Evolutionary conservation across 2,888 invertebrate genomes (phyloP).

Genomic region (Eulithis testata): DNA sequence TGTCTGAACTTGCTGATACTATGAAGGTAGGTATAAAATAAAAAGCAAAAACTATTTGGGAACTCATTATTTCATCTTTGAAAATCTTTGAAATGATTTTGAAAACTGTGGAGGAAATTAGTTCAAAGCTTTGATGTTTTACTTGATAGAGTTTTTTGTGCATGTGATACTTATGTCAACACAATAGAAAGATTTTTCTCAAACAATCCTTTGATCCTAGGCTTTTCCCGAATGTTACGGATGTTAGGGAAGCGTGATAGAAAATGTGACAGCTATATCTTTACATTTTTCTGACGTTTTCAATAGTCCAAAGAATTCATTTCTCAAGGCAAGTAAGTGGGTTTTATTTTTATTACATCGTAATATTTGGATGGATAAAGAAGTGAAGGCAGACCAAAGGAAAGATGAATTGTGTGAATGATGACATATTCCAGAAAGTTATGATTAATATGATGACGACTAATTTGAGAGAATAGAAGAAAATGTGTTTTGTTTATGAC

Average conservation of each 20-base stretch:
- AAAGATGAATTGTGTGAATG: not conserved
- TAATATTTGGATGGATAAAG: conserved; percentile 4
- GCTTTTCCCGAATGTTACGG: conserved; percentile 35
- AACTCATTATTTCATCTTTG: too few relatives aligned
- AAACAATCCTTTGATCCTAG: conserved; percentile 47
- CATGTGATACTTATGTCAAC: conserved; percentile 5
- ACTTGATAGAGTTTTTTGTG: not conserved
- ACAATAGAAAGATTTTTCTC: conserved; percentile 31
- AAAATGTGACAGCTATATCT: conserved; percentile 50
- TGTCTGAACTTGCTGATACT: too few relatives aligned
- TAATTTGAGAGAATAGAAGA: not conserved
- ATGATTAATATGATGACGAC: not conserved
- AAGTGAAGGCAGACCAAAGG: not conserved
- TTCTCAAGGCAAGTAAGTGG: conserved; percentile 17
- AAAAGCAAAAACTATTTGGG: too few relatives aligned
- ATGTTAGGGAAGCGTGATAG: conserved; percentile 34
- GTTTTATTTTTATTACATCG: conserved; percentile 30
- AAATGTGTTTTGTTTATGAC: too few relatives aligned
- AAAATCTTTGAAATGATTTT: too few relatives aligned
- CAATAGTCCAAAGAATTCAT: conserved; percentile 41
- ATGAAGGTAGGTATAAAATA: too few relatives aligned
- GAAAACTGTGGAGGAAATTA: too few relatives aligned
- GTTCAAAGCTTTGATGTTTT: too few relatives aligned
- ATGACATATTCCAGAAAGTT: not conserved
- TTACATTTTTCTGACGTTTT: conserved; percentile 42